phyloP scores from a whole-genome alignment of 2,113 vertebrate genomes.

The Semnornis frantzii region DNA sequence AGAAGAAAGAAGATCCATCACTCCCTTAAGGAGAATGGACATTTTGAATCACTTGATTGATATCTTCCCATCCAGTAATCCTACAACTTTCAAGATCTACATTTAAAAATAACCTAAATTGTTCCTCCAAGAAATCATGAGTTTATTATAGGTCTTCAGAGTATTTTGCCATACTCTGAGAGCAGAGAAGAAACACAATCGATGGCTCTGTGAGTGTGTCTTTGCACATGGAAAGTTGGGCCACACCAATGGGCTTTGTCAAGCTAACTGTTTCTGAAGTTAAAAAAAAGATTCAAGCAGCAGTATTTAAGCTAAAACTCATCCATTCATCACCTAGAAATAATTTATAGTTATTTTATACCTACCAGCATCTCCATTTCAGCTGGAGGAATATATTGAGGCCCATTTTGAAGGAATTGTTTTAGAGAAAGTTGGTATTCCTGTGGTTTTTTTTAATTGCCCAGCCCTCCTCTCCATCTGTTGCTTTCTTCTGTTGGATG shows the following conservation, averaged over 20 bases:
- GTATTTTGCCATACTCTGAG: conserved; percentile 47
- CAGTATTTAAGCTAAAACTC: neutral
- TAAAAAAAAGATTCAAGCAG: neutral
- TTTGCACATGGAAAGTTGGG: neutral
- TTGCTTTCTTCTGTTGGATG: conserved; percentile 44
- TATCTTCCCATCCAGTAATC: conserved; percentile 58
- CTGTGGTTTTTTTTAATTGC: neutral
- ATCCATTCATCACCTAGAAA: neutral
- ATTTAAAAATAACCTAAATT: conserved; percentile 69
- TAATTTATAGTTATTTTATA: neutral
- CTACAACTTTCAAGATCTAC: conserved; percentile 27
- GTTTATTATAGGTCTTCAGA: conserved; percentile 63
- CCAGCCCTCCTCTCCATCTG: conserved; percentile 29
- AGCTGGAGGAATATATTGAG: neutral
- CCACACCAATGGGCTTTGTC: neutral
- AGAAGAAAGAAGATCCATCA: conserved; percentile 50
- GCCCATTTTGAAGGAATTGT: neutral
- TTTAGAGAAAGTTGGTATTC: neutral
- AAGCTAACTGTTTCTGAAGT: neutral
- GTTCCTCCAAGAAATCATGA: conserved; percentile 59
- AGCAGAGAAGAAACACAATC: conserved; percentile 38
- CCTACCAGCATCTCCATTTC: neutral
- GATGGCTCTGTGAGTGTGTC: neutral
- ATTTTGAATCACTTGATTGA: conserved; percentile 63
- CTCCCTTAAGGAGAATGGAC: conserved; percentile 51